Percentiles rank a stretch among this genome's conserved stretches.
Evolutionary conservation across 2,113 vertebrate species (phyloP).

Genomic region (Aegypius monachus): DNA sequence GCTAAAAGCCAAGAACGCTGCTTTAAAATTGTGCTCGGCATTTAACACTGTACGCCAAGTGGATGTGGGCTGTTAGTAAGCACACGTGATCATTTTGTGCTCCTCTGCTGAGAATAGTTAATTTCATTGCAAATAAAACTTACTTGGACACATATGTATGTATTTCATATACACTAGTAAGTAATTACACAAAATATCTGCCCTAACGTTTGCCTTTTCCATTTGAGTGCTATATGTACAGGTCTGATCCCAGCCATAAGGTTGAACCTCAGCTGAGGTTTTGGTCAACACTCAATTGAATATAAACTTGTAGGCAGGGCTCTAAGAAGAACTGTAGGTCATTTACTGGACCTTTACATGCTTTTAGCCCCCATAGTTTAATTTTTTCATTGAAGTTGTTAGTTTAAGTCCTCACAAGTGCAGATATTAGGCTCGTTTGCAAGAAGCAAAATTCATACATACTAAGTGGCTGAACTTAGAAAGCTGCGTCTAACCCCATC

Average conservation of each 20-base stretch:
- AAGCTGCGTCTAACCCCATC: neutral
- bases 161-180: neutral
- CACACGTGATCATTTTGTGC: neutral
- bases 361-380: neutral
- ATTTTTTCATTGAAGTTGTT: neutral
- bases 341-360: neutral
- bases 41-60: rapidly evolving
- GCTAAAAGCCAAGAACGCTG: neutral
- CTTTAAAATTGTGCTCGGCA: neutral
- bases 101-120: neutral
- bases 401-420: too few species aligned
- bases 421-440: rapidly evolving
- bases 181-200: too few species aligned
- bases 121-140: neutral
- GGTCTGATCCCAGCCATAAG: neutral
- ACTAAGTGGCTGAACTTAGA: neutral
- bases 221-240: too few species aligned
- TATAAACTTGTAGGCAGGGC: too few species aligned
- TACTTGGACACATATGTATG: too few species aligned
- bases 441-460: neutral
- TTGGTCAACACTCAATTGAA: neutral
- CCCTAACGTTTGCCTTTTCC: neutral
- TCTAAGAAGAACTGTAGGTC: neutral
- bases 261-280: neutral
- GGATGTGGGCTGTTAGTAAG: neutral